phyloP scores from a whole-genome alignment of 2,797 vertebrate species.

The Pachyuromys duprasi region DNA sequence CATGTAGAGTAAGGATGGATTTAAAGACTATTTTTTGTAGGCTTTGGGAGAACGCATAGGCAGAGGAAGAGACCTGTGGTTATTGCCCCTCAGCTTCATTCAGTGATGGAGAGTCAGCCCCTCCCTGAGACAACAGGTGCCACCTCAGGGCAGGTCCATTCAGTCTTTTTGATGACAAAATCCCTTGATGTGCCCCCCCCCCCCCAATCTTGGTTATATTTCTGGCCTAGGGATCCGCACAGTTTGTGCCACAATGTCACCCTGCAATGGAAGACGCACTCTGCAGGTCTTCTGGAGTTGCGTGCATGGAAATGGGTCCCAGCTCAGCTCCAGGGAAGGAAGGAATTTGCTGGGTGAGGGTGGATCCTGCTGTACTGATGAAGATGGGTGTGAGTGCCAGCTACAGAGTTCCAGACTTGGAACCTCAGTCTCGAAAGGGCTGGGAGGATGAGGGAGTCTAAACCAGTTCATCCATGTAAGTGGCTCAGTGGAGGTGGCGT shows the following conservation, averaged over 20 bases:
- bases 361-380: not conserved
- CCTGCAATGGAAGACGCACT: not conserved
- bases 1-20: conserved; percentile 9
- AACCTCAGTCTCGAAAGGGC: not conserved
- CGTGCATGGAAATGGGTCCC: not conserved
- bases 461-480: not conserved
- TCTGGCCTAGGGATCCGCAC: not conserved
- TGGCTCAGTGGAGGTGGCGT: accelerated
- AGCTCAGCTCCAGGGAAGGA: not conserved
- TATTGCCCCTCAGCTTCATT: not conserved
- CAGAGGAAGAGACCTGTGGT: not conserved
- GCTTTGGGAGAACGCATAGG: conserved; percentile 42
- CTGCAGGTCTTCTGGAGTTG: not conserved
- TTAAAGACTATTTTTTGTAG: conserved; percentile 59
- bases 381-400: not conserved
- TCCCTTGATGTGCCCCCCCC: not conserved
- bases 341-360: not conserved
- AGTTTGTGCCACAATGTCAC: not conserved
- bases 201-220: not conserved
- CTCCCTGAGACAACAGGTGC: not conserved
- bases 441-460: not conserved
- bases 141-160: not conserved
- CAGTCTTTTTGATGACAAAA: not conserved
- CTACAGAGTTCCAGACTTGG: not conserved
- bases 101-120: not conserved